phyloP scores from a whole-genome alignment of 2,888 invertebrate species.

The Petrophora chlorosata region DNA sequence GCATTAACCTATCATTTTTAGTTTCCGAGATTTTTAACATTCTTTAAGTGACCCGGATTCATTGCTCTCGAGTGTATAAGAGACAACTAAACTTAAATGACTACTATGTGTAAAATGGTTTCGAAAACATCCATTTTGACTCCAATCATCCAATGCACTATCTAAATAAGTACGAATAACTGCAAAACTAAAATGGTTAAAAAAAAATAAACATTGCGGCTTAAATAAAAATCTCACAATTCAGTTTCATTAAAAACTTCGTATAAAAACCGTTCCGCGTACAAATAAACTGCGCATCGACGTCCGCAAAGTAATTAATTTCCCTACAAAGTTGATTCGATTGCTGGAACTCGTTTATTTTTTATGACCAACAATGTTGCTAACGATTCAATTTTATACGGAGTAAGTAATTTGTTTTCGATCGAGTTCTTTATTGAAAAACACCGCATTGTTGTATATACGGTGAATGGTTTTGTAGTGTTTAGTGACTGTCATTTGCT shows the following conservation, averaged over 20 bases:
- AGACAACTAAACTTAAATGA: too few species aligned
- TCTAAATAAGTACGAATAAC: too few species aligned
- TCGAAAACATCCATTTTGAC: not conserved
- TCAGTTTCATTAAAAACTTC: slow-evolving; percentile 32
- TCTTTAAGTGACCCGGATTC: too few species aligned
- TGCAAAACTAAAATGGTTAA: not conserved
- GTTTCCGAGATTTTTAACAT: too few species aligned
- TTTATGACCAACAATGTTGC: slow-evolving; percentile 55
- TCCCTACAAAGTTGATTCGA: slow-evolving; percentile 61
- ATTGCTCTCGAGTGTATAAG: too few species aligned
- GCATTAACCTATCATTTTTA: too few species aligned
- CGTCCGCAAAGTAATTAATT: slow-evolving; percentile 50
- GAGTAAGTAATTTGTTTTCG: slow-evolving; percentile 65
- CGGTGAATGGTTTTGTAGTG: not conserved
- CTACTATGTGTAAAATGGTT: too few species aligned
- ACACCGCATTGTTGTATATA: slow-evolving; percentile 21
- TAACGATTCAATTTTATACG: slow-evolving; percentile 56
- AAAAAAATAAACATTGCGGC: slow-evolving; percentile 13
- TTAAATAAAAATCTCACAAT: slow-evolving; percentile 20
- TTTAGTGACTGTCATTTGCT: slow-evolving; percentile 2
- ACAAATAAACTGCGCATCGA: slow-evolving; percentile 40
- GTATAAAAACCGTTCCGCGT: slow-evolving; percentile 28
- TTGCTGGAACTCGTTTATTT: slow-evolving; percentile 47
- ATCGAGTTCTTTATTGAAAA: slow-evolving; percentile 54
- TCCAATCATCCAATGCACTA: too few species aligned